phyloP scores from a whole-genome alignment of 92 coral and sea anemone genomes.

The Ricordea florida region DNA sequence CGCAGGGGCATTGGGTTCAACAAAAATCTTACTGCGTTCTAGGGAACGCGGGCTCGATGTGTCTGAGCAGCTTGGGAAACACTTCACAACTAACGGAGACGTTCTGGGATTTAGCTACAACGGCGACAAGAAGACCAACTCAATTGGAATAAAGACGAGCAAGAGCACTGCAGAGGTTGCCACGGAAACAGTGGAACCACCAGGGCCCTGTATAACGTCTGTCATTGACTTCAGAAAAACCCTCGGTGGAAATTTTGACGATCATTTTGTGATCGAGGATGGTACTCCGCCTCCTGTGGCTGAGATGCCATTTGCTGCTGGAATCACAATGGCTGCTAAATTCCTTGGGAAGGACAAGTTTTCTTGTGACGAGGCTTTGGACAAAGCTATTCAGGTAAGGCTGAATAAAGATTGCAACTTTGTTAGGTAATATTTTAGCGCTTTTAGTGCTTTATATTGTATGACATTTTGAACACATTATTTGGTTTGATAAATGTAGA shows the following conservation, averaged over 20 bases:
- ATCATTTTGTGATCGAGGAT: conserved; percentile 50
- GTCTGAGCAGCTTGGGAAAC: conserved; percentile 43
- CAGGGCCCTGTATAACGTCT: conserved; percentile 64
- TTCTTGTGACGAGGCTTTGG: conserved; percentile 6
- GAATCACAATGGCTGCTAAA: conserved; percentile 33
- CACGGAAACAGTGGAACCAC: conserved; percentile 20
- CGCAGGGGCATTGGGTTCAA: conserved; percentile 47
- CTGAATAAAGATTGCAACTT: neutral
- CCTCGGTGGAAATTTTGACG: conserved; percentile 1
- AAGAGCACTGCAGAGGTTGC: neutral
- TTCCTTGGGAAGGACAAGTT: conserved; percentile 15
- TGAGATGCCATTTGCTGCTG: conserved; percentile 22
- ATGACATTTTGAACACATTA: no score
- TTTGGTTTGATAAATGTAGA: no score
- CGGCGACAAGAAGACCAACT: conserved; percentile 34
- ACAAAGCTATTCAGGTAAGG: conserved; percentile 25
- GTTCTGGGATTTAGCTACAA: conserved; percentile 59
- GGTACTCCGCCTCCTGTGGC: conserved; percentile 51
- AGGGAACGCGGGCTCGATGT: conserved; percentile 29
- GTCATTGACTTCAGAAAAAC: conserved; percentile 54
- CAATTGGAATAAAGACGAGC: conserved; percentile 38
- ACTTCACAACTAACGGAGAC: conserved; percentile 64
- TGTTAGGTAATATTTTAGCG: neutral
- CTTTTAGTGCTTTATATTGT: no score
- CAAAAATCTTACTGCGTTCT: conserved; percentile 37